Conservation (phyloP, 1,140 invertebrate species). For the Nasonia longicornis region DNA sequence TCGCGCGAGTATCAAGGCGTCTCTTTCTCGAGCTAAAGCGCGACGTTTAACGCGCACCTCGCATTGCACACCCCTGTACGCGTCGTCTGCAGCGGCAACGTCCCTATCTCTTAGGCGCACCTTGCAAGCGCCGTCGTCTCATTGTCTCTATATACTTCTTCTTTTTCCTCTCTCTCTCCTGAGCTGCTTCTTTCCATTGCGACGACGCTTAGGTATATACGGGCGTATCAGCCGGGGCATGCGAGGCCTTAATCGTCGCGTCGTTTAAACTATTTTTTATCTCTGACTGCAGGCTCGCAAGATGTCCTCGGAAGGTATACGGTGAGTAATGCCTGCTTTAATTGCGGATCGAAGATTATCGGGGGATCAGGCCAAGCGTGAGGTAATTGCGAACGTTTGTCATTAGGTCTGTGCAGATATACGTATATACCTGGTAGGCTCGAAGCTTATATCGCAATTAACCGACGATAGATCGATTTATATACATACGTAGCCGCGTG, state of each 20-base stretch:
- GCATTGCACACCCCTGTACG: background rate
- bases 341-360: slow-evolving; percentile 27
- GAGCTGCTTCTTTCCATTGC: background rate
- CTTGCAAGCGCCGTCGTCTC: background rate
- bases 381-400: background rate
- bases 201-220: background rate
- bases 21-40: background rate
- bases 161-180: background rate
- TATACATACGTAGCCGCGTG: background rate
- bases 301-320: background rate
- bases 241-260: background rate
- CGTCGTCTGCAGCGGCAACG: background rate
- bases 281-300: background rate
- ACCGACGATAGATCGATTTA: too few species aligned
- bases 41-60: background rate
- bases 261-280: background rate
- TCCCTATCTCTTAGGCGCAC: background rate
- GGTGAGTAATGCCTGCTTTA: background rate
- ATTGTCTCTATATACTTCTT: background rate
- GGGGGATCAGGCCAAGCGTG: background rate
- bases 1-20: background rate
- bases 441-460: too few species aligned
- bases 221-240: too few species aligned
- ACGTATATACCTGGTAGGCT: background rate
- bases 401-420: background rate